Conservation (phyloP, 2,113 vertebrate genomes). For the Platichthys flesus region DNA sequence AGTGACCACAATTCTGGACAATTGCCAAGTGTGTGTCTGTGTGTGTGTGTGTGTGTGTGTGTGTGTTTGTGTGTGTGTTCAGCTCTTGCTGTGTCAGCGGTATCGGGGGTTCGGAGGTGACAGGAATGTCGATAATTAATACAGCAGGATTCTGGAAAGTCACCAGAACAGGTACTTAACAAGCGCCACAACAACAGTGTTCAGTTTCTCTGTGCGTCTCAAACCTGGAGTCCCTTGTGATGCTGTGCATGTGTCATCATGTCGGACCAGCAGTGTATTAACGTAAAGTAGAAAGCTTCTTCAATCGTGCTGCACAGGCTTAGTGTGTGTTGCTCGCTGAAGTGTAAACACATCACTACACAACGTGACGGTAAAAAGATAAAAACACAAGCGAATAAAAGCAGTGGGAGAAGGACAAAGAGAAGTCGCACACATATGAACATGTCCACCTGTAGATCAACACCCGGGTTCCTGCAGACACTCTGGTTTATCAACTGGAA, state of each 20-base stretch:
- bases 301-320: not conserved
- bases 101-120: constrained; percentile 66
- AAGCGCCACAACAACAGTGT: constrained; percentile 30
- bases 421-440: not conserved
- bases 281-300: not conserved
- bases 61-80: constrained; percentile 29
- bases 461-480: not conserved
- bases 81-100: constrained; percentile 64
- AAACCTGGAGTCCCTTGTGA: constrained; percentile 13
- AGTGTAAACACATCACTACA: no score
- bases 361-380: no score
- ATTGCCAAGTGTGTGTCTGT: constrained; percentile 31
- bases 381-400: no score
- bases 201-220: constrained; percentile 11
- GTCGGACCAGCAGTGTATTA: constrained; percentile 8
- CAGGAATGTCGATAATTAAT: constrained; percentile 79
- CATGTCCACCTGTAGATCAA: constrained; percentile 18
- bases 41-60: constrained; percentile 23
- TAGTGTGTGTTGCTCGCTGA: not conserved
- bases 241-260: constrained; percentile 16
- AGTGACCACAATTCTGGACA: constrained; percentile 33
- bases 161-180: constrained; percentile 66
- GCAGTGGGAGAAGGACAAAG: not conserved
- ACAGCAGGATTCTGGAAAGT: constrained; percentile 70
- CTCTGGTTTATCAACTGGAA: constrained; percentile 29